Conservation (phyloP, 2,888 invertebrate species). For the Volucella inflata region DNA sequence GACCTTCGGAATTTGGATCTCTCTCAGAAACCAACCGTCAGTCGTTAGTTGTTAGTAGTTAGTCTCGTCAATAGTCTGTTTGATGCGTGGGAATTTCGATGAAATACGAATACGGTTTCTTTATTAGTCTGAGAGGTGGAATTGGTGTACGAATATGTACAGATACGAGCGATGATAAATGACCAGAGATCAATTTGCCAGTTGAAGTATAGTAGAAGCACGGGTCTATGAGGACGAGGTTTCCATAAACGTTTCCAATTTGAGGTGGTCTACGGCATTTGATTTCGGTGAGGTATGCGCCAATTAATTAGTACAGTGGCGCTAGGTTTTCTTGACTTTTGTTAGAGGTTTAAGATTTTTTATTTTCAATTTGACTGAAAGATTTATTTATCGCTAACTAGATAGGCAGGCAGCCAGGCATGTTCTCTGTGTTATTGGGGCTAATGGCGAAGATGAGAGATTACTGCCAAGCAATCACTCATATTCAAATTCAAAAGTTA, state of each 20-base stretch:
- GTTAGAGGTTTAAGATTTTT: too few relatives aligned
- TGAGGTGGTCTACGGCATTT: conserved; percentile 29
- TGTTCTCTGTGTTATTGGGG: too few relatives aligned
- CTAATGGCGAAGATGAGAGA: too few relatives aligned
- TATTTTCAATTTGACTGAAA: too few relatives aligned
- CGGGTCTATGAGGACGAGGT: conserved; percentile 7
- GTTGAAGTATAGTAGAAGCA: conserved; percentile 10
- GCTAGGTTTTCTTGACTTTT: not conserved
- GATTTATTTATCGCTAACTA: too few relatives aligned
- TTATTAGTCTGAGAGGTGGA: too few relatives aligned
- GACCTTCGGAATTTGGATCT: conserved; percentile 53
- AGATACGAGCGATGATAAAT: conserved; percentile 55
- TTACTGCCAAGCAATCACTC: too few relatives aligned
- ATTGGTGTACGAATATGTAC: not conserved
- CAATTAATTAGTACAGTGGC: conserved; percentile 52
- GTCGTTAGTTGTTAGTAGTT: too few relatives aligned
- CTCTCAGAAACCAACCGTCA: conserved; percentile 18
- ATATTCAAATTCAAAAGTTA: too few relatives aligned
- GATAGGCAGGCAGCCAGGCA: too few relatives aligned
- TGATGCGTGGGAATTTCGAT: conserved; percentile 63
- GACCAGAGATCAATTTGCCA: conserved; percentile 63
- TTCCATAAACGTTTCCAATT: conserved; percentile 44
- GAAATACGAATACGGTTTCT: conserved; percentile 7
- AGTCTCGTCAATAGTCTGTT: conserved; percentile 3
- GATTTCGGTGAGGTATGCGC: conserved; percentile 37